Evolutionary conservation across 2,888 invertebrate species (phyloP).

Genomic region (Cheilosia pagana): DNA sequence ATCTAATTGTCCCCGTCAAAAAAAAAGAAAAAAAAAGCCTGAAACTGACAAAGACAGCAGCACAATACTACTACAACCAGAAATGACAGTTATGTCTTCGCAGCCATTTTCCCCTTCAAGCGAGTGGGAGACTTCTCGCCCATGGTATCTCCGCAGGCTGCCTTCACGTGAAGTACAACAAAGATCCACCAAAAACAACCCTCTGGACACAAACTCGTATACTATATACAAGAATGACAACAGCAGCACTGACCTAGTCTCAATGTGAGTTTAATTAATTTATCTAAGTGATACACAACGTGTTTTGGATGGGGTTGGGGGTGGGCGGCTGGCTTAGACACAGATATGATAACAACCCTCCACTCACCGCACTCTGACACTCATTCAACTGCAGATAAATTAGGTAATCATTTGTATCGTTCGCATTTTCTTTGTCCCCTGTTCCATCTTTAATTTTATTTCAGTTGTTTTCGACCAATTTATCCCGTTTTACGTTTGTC

Average conservation of each 20-base stretch:
- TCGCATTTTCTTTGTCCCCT: constrained; percentile 18
- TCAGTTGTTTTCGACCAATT: constrained; percentile 64
- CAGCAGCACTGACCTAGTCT: constrained; percentile 67
- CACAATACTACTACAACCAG: constrained; percentile 23
- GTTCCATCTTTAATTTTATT: constrained; percentile 49
- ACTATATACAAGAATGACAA: constrained; percentile 51
- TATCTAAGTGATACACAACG: constrained; percentile 59
- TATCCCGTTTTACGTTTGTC: constrained; percentile 62
- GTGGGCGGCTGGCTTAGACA: neutral
- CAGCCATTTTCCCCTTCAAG: constrained; percentile 21
- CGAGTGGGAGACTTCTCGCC: constrained; percentile 7
- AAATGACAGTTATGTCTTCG: constrained; percentile 34
- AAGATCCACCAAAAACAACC: constrained; percentile 19
- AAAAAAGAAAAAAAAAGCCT: neutral
- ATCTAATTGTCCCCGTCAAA: constrained; percentile 45
- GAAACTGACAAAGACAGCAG: constrained; percentile 50
- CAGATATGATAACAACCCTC: constrained; percentile 28
- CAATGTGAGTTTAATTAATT: constrained; percentile 68
- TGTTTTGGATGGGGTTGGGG: neutral
- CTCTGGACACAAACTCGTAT: constrained; percentile 29
- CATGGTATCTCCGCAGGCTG: constrained; percentile 8
- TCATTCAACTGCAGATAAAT: constrained; percentile 59
- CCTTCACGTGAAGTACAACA: constrained; percentile 33
- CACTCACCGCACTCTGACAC: neutral
- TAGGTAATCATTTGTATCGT: constrained; percentile 68